These are phyloP conservation scores for Dryobotodes eremita DNA, from an alignment of 2,888 invertebrate genomes.

Conservation along the genomic window DNA sequence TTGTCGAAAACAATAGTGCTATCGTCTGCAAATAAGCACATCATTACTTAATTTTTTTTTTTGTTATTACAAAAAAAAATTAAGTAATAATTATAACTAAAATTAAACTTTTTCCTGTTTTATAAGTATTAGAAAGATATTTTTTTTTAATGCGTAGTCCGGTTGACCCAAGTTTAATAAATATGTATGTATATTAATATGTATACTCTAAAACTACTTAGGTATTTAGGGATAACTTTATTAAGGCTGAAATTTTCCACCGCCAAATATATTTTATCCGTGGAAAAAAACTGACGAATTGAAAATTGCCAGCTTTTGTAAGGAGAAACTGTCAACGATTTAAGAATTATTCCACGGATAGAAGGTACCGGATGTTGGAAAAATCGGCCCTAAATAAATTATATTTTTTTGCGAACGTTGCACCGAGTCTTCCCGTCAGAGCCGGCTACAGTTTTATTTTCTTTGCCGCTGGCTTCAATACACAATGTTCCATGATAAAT, in stretches of 20 bases:
- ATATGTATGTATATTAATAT: neutral
- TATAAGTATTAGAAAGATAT: no score
- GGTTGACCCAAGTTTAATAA: neutral
- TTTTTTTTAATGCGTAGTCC: neutral
- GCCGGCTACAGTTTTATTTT: constrained; percentile 9
- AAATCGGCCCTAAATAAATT: neutral
- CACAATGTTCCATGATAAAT: neutral
- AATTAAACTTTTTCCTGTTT: no score
- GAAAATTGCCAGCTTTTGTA: neutral
- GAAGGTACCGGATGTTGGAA: no score
- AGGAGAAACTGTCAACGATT: neutral
- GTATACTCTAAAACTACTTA: neutral
- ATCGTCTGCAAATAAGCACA: no score
- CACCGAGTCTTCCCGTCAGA: neutral
- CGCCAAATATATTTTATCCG: neutral
- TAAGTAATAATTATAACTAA: no score
- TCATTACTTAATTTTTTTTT: no score
- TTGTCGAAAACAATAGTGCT: no score
- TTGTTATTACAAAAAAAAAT: no score
- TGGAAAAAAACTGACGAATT: neutral
- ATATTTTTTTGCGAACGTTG: neutral
- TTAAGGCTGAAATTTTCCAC: neutral
- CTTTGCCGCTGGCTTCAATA: constrained; percentile 6
- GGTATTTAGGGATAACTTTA: neutral
- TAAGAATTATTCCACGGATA: neutral